These are phyloP conservation scores for Eptatretus burgeri DNA, from an alignment of 2,113 vertebrate species.

Conservation along the genomic window DNA sequence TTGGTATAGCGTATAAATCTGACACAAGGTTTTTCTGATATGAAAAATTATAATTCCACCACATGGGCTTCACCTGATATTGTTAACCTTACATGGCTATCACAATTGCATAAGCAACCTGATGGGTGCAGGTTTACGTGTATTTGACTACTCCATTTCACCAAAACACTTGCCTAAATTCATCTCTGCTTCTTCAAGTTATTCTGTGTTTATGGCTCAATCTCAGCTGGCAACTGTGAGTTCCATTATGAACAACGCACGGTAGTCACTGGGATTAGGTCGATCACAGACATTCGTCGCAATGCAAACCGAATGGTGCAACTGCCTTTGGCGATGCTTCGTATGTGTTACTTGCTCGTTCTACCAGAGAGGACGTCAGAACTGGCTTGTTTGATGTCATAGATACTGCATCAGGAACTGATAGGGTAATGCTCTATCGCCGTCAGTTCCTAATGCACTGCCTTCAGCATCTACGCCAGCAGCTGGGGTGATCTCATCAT, in stretches of 20 bases:
- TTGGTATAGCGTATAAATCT: too few species aligned
- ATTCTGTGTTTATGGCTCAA: slow-evolving; percentile 40
- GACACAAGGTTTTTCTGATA: too few species aligned
- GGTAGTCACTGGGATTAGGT: slow-evolving; percentile 87
- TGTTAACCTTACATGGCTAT: too few species aligned
- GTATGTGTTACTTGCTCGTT: neutral
- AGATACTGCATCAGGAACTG: slow-evolving; percentile 99
- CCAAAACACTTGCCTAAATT: too few species aligned
- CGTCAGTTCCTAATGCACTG: slow-evolving; percentile 93
- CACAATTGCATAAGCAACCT: too few species aligned
- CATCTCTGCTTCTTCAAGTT: neutral
- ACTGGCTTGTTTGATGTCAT: slow-evolving; percentile 50
- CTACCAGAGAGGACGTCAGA: slow-evolving; percentile 9
- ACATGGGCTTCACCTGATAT: too few species aligned
- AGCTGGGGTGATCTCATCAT: neutral
- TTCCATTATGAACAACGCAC: slow-evolving; percentile 44
- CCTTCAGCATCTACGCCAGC: slow-evolving; percentile 85
- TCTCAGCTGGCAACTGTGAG: slow-evolving; percentile 99
- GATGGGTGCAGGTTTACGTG: too few species aligned
- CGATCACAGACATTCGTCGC: slow-evolving; percentile 34
- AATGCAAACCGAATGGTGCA: neutral
- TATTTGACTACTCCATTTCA: too few species aligned
- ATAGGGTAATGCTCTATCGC: slow-evolving; percentile 43
- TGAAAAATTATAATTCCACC: too few species aligned
- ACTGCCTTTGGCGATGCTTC: neutral